phyloP scores from a whole-genome alignment of 2,888 invertebrate genomes.

The Callosobruchus maculatus region DNA sequence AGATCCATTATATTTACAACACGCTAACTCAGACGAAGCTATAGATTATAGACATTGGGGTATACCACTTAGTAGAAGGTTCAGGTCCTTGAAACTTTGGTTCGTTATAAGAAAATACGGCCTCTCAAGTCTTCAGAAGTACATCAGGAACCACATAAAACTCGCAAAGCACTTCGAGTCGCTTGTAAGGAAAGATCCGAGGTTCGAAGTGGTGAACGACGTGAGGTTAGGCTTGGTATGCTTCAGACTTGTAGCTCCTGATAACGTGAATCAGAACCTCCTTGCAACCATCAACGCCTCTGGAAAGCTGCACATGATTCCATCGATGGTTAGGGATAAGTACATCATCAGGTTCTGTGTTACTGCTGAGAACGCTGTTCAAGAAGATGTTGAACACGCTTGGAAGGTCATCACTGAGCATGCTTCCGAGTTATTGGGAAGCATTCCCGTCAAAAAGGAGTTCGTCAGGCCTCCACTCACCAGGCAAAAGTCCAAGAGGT shows the following conservation, averaged over 20 bases:
- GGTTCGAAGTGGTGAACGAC: conserved; percentile 76
- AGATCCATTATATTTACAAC: conserved; percentile 81
- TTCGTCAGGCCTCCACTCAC: conserved; percentile 51
- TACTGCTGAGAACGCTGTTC: conserved; percentile 71
- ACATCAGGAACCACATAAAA: conserved; percentile 78
- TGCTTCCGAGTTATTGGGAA: conserved; percentile 56
- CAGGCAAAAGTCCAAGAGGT: conserved; percentile 53
- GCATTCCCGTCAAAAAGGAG: conserved; percentile 45
- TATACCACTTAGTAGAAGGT: conserved; percentile 79
- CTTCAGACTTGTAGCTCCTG: conserved; percentile 68
- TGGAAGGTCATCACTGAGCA: conserved; percentile 60
- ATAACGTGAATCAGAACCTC: conserved; percentile 68
- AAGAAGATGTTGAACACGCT: conserved; percentile 68
- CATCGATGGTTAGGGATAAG: conserved; percentile 70
- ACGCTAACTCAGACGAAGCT: conserved; percentile 69
- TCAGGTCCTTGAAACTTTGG: conserved; percentile 84
- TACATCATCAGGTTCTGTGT: conserved; percentile 77
- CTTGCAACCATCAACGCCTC: conserved; percentile 78
- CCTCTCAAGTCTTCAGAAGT: conserved; percentile 73
- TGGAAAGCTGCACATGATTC: conserved; percentile 83
- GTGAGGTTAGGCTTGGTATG: conserved; percentile 75
- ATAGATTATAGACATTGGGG: conserved; percentile 82
- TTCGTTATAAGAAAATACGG: conserved; percentile 82
- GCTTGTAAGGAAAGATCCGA: conserved; percentile 62
- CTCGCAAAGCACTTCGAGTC: conserved; percentile 73